Percentiles rank a stretch among this genome's conserved stretches.
Evolutionary conservation across 2,888 invertebrate species (phyloP).

Genomic region (Pammene fasciana): DNA sequence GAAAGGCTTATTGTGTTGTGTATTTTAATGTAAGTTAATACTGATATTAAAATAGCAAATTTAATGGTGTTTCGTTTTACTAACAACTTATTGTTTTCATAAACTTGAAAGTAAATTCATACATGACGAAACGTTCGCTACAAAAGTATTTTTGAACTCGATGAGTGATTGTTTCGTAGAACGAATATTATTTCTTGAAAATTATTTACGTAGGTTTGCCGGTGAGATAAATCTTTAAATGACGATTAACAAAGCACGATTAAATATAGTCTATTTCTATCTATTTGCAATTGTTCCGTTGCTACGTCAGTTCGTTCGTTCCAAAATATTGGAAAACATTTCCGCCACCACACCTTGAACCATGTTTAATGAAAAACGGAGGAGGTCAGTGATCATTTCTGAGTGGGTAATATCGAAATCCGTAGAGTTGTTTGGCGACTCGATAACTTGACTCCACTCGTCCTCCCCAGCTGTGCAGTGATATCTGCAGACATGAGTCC

Average conservation of each 20-base stretch:
- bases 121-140: no score
- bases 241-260: conserved; percentile 14
- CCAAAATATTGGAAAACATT: conserved; percentile 15
- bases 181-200: conserved; percentile 11
- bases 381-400: conserved; percentile 14
- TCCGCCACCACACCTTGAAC: conserved; percentile 10
- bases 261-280: conserved; percentile 4
- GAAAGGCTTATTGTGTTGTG: no score
- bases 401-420: conserved; percentile 1
- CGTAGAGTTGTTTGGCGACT: conserved; percentile 13
- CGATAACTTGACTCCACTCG: conserved; percentile 10
- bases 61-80: no score
- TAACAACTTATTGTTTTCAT: no score
- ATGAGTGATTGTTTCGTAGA: conserved; percentile 5
- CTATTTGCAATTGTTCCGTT: conserved; percentile 3
- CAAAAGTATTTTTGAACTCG: conserved; percentile 14
- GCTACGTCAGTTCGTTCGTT: conserved; percentile 10
- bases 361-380: conserved; percentile 10
- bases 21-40: no score
- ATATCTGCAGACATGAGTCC: conserved; percentile 13
- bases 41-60: no score
- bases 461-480: conserved; percentile 11
- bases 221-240: conserved; percentile 2
- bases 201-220: conserved; percentile 11
- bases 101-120: no score